Conservation (phyloP, 2,797 vertebrate genomes). For the Nannoperca australis region DNA sequence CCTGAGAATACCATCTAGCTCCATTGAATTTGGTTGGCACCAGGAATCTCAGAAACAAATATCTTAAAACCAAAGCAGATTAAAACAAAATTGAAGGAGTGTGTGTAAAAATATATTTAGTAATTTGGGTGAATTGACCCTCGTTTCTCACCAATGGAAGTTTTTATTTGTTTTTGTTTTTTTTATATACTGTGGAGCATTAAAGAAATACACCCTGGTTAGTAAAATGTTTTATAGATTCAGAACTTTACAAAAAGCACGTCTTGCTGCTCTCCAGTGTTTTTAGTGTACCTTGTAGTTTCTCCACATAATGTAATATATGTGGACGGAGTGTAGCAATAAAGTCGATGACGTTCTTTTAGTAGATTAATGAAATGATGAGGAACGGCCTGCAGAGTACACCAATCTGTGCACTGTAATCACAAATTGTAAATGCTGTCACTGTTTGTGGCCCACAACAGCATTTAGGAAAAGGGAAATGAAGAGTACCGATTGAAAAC, state of each 20-base stretch:
- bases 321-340: neutral
- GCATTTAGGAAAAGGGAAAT: neutral
- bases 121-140: neutral
- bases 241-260: neutral
- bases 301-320: neutral
- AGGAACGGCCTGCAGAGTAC: constrained; percentile 2
- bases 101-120: neutral
- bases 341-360: constrained; percentile 1
- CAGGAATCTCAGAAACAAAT: neutral
- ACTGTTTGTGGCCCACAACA: constrained; percentile 44
- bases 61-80: neutral
- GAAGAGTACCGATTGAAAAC: neutral
- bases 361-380: constrained; percentile 9
- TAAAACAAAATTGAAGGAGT: too few relatives aligned
- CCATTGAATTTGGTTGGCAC: neutral
- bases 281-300: neutral
- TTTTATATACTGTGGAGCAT: neutral
- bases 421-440: constrained; percentile 8
- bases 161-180: neutral
- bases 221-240: neutral
- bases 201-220: neutral
- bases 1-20: neutral
- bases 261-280: neutral
- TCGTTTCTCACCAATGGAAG: neutral
- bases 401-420: constrained; percentile 17